Base-by-base conservation (phyloP, 2,113 vertebrate genomes). In the Rhinogobius similis region DNA sequence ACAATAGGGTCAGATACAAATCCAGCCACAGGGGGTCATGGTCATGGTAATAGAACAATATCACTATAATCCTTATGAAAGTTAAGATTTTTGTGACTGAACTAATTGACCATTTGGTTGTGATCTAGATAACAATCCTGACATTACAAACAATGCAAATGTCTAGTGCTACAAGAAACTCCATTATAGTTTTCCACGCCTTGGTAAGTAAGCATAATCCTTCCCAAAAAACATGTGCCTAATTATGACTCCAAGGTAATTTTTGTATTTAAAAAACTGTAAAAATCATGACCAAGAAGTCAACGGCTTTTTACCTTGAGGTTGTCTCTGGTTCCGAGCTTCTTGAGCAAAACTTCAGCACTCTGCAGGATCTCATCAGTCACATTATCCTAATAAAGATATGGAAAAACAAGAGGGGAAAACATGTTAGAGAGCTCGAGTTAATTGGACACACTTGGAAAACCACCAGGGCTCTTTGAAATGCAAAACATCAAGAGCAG, bases 251-350 rank as follows among this genome's bases (percentile, higher is more conserved):
- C 36, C 20, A 50, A 50, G n/a, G 8, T 55, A 12, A 5, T 36
- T 36, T 7, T 23, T 21, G 61, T 53, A 36, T 27, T 52, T 68
- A 26, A 39, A 41, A 62, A n/a, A 29, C 43, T 46, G 16, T 21
- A n/a, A 21, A 46, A 50, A 50, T 10, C 20, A 1, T 24, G 32
- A 62, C 58, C n/a, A 62, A 70, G 68, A 1, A 9, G 4, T 48
- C 21, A 29, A 10, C 3, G 0, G 1, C 52, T 18, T 55, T 73
- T 85, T 70, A 98, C 96, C 96, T 98, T 98, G 24, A 96, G 92
- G 0, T 96, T 96, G 83, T 94, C 91, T 83, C 92, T 95, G n/a
- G 94, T 95, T 80, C 96, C 95, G 72, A 98, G 81, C 53, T 94
- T 94, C 77, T 93, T 95, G 93, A 97, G 93, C 75, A 98, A 92